These are phyloP conservation scores for Trichomalopsis sarcophagae DNA, from an alignment of 1,140 invertebrate species.

Conservation along the genomic window DNA sequence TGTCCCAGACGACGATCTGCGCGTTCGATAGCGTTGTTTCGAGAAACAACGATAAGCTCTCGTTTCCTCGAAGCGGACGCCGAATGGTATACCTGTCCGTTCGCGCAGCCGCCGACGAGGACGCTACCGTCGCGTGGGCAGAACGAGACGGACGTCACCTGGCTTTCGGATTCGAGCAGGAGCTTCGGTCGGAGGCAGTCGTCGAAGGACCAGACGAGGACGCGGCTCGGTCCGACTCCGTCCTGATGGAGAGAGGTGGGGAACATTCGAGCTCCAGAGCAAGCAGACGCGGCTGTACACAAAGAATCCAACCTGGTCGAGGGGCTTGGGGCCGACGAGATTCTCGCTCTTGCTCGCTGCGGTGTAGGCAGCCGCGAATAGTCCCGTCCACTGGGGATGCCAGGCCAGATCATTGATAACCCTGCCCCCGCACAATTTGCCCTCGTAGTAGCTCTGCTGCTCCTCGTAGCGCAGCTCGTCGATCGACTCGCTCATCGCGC, in stretches of 20 bases:
- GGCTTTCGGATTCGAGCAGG: conserved; percentile 79
- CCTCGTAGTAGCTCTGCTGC: conserved; percentile 69
- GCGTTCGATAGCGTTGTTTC: not conserved
- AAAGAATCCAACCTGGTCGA: not conserved
- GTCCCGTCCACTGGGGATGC: conserved; percentile 82
- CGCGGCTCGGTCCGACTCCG: conserved; percentile 58
- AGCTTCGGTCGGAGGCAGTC: conserved; percentile 83
- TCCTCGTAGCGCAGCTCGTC: conserved; percentile 57
- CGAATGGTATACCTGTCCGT: conserved; percentile 75
- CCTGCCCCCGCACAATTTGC: conserved; percentile 77
- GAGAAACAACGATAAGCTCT: too few species aligned
- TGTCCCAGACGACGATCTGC: conserved; percentile 83
- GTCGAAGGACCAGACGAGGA: conserved; percentile 84
- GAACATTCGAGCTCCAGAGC: conserved; percentile 77
- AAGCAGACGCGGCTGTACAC: conserved; percentile 72
- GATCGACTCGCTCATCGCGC: conserved; percentile 64
- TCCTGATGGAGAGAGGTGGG: not conserved
- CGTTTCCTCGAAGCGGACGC: not conserved
- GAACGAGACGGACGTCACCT: conserved; percentile 79
- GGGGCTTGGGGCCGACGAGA: conserved; percentile 57
- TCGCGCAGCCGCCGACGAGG: conserved; percentile 81
- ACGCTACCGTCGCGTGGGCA: conserved; percentile 82
- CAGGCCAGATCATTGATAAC: conserved; percentile 81
- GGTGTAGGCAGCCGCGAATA: conserved; percentile 79
- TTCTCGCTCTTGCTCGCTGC: conserved; percentile 67